Evolutionary conservation across 2,888 invertebrate species (phyloP).

Genomic region (Mesodorylaimus sp.): DNA sequence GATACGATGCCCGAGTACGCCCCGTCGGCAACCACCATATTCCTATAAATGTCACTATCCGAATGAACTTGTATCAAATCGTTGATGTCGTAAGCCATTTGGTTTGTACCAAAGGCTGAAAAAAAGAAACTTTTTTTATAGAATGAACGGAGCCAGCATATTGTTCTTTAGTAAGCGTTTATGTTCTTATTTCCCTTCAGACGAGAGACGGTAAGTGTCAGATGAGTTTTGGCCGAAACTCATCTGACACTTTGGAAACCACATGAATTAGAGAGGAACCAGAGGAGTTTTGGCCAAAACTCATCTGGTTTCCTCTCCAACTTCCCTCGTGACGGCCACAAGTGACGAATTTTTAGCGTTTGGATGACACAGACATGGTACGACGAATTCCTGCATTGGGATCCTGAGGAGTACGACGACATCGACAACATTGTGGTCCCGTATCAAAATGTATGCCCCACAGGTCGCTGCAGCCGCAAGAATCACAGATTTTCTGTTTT

Average conservation of each 20-base stretch:
- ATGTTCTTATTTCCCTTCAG: too few species aligned
- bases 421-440: conserved; percentile 28
- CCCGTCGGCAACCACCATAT: conserved; percentile 28
- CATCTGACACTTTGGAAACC: too few species aligned
- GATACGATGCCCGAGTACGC: conserved; percentile 30
- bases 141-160: conserved; percentile 36
- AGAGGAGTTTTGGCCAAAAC: too few species aligned
- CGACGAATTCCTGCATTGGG: conserved; percentile 34
- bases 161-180: conserved; percentile 36
- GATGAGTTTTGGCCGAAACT: too few species aligned
- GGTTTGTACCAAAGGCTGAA: not conserved
- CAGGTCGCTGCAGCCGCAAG: too few species aligned
- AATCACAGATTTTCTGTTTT: too few species aligned
- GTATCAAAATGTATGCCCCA: too few species aligned
- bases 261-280: too few species aligned
- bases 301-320: too few species aligned
- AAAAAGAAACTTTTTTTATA: conserved; percentile 20
- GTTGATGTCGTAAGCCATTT: conserved; percentile 33
- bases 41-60: conserved; percentile 34
- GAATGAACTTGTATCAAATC: conserved; percentile 36
- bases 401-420: conserved; percentile 31
- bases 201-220: too few species aligned
- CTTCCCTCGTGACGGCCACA: too few species aligned
- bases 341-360: too few species aligned
- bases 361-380: conserved; percentile 38